Evolutionary conservation across 2,113 vertebrate genomes (phyloP).

Genomic region (Malaclemys terrapin): DNA sequence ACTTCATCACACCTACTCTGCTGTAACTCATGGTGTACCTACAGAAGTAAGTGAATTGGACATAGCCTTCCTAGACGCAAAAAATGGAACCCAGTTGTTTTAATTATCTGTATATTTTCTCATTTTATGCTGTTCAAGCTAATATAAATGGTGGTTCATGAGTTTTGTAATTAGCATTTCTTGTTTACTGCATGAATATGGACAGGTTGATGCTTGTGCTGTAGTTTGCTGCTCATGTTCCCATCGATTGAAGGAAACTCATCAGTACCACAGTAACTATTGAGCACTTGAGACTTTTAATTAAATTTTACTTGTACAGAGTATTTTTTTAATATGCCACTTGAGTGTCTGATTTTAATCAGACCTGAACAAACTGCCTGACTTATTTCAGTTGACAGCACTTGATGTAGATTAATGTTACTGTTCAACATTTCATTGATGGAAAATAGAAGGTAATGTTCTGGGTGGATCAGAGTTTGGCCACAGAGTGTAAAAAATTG

Average conservation of each 20-base stretch:
- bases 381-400: slow-evolving; percentile 16
- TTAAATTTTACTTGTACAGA: not conserved
- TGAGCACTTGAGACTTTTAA: not conserved
- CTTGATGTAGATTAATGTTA: not conserved
- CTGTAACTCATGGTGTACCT: not conserved
- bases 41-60: not conserved
- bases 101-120: not conserved
- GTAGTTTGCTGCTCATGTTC: not conserved
- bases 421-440: not conserved
- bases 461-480: not conserved
- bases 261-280: not conserved
- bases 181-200: not conserved
- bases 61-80: not conserved
- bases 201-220: not conserved
- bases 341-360: rapidly evolving
- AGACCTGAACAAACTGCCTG: not conserved
- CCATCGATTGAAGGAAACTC: not conserved
- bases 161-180: not conserved
- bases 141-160: not conserved
- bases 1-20: not conserved
- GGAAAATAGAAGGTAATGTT: not conserved
- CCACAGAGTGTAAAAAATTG: slow-evolving; percentile 43
- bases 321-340: not conserved
- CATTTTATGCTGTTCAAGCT: rapidly evolving
- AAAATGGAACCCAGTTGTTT: not conserved